Evolutionary conservation across 2,113 vertebrate genomes (phyloP), one percentile per base, ranked within the genome.

Genomic region (Amphilophus citrinellus): DNA sequence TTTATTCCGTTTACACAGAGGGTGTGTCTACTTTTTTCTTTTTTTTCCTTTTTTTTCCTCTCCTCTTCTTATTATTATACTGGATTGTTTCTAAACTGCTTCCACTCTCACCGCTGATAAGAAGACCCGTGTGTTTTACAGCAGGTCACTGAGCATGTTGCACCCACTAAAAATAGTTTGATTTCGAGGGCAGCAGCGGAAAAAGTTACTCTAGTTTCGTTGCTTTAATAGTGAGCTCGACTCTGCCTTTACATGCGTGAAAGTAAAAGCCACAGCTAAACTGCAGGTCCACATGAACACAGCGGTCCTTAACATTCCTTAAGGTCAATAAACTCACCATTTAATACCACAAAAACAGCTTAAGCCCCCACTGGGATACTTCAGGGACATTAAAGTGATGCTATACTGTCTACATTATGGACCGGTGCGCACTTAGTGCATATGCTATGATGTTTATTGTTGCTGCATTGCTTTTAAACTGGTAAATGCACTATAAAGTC

Each of bases 1-100:
- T 92, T 80, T 93, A 91, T 85, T 83, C 78, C 42, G 91, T 93
- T 93, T 91, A 89, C 85, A 83, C 78, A 62, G 87, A 95, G 95
- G 95, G 96, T 95, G 95, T 96, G 95, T 95, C 95, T 92, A 88
- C 88, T 93, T 89, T 90, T 82, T 83, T 8, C 59, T 42, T 39
- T 73, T 22, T 90, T 82, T 83, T 8, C 59, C 30, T 39, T 73
- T 22, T 11, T 65, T 13, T 56, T 35, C 5, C 32, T 5, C 35
- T 35, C 37, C 37, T 39, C 37, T 39, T 39, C 9, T 39, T 39
- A 1, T 37, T 37, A 8, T 65, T 32, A 62, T 62, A 44, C 63
- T 57, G 77, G 61, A 57, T 87, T 35, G 60, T 3, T 79, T 89
- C 47, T 44, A 82, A 86, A 90, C 83, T 79, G 81, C 84, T 39